These are phyloP conservation scores for Odontophorus gujanensis DNA, from an alignment of 2,113 vertebrate species.

Conservation along the genomic window DNA sequence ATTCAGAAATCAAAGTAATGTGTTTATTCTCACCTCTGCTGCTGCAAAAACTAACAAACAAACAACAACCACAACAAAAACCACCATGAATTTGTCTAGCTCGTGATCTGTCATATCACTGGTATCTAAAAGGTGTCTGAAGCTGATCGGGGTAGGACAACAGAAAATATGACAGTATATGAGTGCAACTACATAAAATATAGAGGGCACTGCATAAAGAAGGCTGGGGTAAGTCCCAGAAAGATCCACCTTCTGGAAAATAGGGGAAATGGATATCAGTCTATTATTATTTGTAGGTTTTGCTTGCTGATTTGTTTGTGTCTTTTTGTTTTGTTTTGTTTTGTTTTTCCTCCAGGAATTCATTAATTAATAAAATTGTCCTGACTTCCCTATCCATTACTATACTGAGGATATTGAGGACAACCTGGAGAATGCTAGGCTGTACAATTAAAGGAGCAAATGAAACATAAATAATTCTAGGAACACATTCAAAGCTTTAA, in stretches of 20 bases:
- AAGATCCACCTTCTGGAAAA: not conserved
- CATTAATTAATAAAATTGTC: not conserved
- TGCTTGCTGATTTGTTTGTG: not conserved
- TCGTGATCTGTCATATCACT: not conserved
- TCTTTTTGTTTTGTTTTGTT: too few species aligned
- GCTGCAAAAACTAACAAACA: not conserved
- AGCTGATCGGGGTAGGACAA: accelerated
- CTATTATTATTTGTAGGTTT: not conserved
- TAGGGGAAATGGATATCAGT: not conserved
- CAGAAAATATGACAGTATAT: not conserved
- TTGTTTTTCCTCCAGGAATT: not conserved
- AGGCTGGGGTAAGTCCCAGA: not conserved
- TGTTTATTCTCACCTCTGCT: not conserved
- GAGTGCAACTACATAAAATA: accelerated
- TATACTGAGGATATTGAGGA: not conserved
- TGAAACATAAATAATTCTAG: not conserved
- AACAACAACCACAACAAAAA: too few species aligned
- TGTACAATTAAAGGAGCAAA: not conserved
- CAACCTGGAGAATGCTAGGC: not conserved
- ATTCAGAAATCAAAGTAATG: not conserved
- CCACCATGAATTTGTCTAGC: not conserved
- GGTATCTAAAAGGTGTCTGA: not conserved
- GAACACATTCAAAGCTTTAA: not conserved
- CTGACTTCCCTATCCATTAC: not conserved
- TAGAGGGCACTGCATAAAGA: not conserved